These are phyloP conservation scores for Dicyrtoma fusca DNA, from an alignment of 2,888 invertebrate species.

Conservation along the genomic window DNA sequence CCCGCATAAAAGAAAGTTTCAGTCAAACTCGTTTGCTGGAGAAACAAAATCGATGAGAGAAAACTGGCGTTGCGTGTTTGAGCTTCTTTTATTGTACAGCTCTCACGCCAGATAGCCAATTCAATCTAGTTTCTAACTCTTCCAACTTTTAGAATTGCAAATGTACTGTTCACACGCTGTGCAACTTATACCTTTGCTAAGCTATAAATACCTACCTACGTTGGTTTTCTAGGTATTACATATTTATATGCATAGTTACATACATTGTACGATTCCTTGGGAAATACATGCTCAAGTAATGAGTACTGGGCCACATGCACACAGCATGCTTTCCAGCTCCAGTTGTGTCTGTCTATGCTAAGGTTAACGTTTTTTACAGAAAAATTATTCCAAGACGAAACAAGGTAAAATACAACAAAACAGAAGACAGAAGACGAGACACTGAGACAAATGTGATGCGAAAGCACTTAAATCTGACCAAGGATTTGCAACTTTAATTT, in stretches of 20 bases:
- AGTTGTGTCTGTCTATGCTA: background rate
- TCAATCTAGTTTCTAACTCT: slow-evolving; percentile 28
- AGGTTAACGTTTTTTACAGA: background rate
- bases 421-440: too few relatives aligned
- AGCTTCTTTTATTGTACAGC: slow-evolving; percentile 35
- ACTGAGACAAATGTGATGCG: too few relatives aligned
- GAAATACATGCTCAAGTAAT: background rate
- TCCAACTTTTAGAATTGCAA: slow-evolving; percentile 18
- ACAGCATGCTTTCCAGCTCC: background rate
- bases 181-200: background rate
- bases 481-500: too few relatives aligned
- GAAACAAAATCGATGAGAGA: slow-evolving; percentile 35
- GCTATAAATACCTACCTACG: too few relatives aligned
- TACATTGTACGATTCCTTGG: background rate
- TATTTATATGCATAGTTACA: too few relatives aligned
- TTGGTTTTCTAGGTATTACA: background rate
- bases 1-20: slow-evolving; percentile 16
- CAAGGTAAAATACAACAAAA: too few relatives aligned
- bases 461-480: too few relatives aligned
- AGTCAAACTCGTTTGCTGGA: background rate
- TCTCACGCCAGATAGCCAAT: slow-evolving; percentile 33
- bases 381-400: too few relatives aligned
- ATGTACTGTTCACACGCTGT: slow-evolving; percentile 17
- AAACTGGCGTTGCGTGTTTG: slow-evolving; percentile 38
- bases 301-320: background rate